Evolutionary conservation across 1,140 invertebrate species (phyloP), one percentile per base, ranked within the genome.

Genomic region (Eumeta japonica): DNA sequence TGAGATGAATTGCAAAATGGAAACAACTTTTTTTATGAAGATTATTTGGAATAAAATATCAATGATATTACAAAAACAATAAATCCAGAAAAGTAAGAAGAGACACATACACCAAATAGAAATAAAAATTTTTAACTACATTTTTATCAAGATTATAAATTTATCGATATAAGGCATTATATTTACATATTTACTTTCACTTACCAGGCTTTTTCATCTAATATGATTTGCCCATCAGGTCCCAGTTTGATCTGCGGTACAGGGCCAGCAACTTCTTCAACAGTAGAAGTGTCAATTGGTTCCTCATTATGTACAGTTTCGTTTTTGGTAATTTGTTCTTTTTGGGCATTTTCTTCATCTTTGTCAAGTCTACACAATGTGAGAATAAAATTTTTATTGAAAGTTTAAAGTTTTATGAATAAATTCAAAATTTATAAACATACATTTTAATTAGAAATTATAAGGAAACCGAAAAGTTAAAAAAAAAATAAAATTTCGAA

Each of bases 201-300:
- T 52, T 46, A 89, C 83, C 52, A 90, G 79, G 62, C 90, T 93
- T 58, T 90, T 57, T 93, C 88, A 59, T 95, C 92, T 2, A 95
- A 72, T 32, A 94, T 83, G 37, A 95, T 82, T 59, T 90, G 81
- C 2, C 92, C 92, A 62, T 94, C 85, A 0, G 88, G 84, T 13
- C 90, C 90, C 11, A 96, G 81, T 79, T 92, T 94, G 1, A 95
- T 84, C 63, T 90, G 87, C 1, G 92, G 92, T 1, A 85, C 90
- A 5, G 87, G 83, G 41, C 83, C 77, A 16, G 73, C 59, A 24
- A 62, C 58, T 33, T 65, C 40, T 37, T 79, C 76, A 18, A 76
- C 64, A 38, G 79, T 73, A n/a, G 62, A 62, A 10, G 60, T 46
- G 34, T 79, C 71, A 28, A 73, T 65, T 2, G 29, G 11, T 2